These are phyloP conservation scores for Aplysina aerophoba DNA, from an alignment of 37 sponge, comb jelly and placozoan species.

Conservation along the genomic window DNA sequence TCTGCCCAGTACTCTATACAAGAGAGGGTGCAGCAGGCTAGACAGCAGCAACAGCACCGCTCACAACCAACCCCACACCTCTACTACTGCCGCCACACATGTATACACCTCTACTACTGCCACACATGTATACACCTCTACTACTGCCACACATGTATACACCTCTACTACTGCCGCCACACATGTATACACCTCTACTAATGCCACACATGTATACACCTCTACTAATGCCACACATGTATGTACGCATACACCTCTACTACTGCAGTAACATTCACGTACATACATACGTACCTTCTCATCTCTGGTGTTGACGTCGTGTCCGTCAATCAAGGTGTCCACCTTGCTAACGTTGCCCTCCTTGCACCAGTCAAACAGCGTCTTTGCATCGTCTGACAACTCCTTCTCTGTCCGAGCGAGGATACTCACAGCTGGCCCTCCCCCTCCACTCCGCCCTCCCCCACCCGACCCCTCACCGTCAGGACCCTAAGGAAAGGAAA, in stretches of 20 bases:
- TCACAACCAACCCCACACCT: background rate
- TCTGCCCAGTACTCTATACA: too few species aligned
- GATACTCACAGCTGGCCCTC: constrained; percentile 66
- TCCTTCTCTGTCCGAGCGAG: constrained; percentile 24
- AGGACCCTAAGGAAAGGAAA: too few species aligned
- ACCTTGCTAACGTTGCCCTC: constrained; percentile 56
- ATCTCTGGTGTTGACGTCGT: constrained; percentile 47
- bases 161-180: too few species aligned
- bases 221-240: background rate
- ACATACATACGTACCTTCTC: constrained; percentile 38
- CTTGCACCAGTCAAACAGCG: constrained; percentile 86
- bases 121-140: too few species aligned
- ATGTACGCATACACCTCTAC: background rate
- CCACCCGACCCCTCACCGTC: background rate
- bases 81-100: too few species aligned
- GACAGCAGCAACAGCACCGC: background rate
- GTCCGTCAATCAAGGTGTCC: constrained; percentile 23
- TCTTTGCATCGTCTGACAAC: constrained; percentile 69
- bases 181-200: too few species aligned
- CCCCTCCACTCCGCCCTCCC: constrained; percentile 38
- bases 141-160: too few species aligned
- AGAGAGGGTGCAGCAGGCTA: background rate
- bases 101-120: too few species aligned
- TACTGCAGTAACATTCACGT: background rate
- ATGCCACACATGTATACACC: too few species aligned